These are phyloP conservation scores for Lophura nycthemera DNA, from an alignment of 2,113 vertebrate species.

Conservation along the genomic window DNA sequence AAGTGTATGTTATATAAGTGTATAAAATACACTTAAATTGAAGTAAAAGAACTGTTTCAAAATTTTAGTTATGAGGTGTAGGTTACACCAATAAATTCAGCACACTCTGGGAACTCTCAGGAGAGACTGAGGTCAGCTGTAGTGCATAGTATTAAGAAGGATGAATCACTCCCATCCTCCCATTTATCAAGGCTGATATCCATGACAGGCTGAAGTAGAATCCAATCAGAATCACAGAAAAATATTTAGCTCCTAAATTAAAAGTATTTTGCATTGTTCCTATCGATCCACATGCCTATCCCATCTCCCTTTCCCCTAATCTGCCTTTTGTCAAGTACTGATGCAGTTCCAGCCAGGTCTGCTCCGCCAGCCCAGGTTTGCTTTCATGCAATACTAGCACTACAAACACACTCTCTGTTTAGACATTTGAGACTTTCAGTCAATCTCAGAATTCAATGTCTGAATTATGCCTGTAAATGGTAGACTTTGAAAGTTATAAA, in stretches of 20 bases:
- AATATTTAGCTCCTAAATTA: background rate
- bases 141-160: slow-evolving; percentile 19
- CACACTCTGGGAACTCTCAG: slow-evolving; percentile 30
- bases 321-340: background rate
- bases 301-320: background rate
- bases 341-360: background rate
- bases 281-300: background rate
- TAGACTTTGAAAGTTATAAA: background rate
- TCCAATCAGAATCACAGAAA: background rate
- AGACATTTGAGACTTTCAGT: background rate
- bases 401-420: background rate
- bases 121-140: slow-evolving; percentile 58
- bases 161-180: slow-evolving; percentile 45
- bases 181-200: slow-evolving; percentile 39
- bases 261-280: background rate
- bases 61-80: slow-evolving; percentile 12
- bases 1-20: background rate
- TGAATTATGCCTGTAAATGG: background rate
- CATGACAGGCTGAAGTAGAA: slow-evolving; percentile 34
- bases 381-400: background rate
- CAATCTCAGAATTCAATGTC: background rate
- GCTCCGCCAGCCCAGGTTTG: background rate
- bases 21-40: background rate
- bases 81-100: slow-evolving; percentile 44
- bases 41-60: background rate